A percentile compares a stretch with the other conserved stretches of the same genome.
Conservation (phyloP, 2,888 invertebrate genomes). For the Euproctis similis region DNA sequence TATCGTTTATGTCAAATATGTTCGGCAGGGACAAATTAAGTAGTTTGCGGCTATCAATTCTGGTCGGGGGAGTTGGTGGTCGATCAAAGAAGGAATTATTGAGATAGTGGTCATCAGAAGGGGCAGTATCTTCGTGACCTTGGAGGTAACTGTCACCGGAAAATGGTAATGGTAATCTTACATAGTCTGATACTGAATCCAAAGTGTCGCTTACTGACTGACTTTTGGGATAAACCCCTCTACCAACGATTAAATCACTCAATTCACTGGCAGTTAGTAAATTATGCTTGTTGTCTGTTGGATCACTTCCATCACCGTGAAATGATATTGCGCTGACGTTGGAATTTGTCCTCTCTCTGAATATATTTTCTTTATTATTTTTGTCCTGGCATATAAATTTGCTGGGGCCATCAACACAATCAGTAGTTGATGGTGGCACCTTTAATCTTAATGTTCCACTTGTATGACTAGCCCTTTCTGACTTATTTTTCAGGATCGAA, state of each 20-base stretch:
- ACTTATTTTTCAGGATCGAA: constrained; percentile 70
- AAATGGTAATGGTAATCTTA: constrained; percentile 81
- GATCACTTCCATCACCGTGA: constrained; percentile 92
- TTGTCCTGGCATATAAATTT: constrained; percentile 56
- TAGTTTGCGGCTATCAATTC: constrained; percentile 78
- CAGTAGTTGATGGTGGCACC: constrained; percentile 44
- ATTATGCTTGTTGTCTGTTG: constrained; percentile 85
- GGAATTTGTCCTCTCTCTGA: constrained; percentile 84
- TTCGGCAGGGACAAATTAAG: constrained; percentile 64
- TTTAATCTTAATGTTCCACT: constrained; percentile 40
- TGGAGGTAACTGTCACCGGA: constrained; percentile 75
- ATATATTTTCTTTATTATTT: constrained; percentile 63
- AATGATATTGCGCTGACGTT: constrained; percentile 88
- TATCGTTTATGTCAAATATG: constrained; percentile 50
- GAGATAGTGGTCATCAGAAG: constrained; percentile 72
- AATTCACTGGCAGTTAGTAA: constrained; percentile 88
- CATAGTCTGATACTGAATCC: constrained; percentile 93
- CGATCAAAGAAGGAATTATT: constrained; percentile 70
- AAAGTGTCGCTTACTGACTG: constrained; percentile 89
- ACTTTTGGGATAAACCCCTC: constrained; percentile 81
- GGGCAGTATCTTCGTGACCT: constrained; percentile 76
- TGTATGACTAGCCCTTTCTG: constrained; percentile 50
- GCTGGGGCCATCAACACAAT: constrained; percentile 68
- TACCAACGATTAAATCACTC: constrained; percentile 87
- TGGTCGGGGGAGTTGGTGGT: constrained; percentile 81